A percentile compares a stretch with the other conserved stretches of the same genome.
phyloP scores from a whole-genome alignment of 2,888 invertebrate species.

The Rambutsinella grinnellia region DNA sequence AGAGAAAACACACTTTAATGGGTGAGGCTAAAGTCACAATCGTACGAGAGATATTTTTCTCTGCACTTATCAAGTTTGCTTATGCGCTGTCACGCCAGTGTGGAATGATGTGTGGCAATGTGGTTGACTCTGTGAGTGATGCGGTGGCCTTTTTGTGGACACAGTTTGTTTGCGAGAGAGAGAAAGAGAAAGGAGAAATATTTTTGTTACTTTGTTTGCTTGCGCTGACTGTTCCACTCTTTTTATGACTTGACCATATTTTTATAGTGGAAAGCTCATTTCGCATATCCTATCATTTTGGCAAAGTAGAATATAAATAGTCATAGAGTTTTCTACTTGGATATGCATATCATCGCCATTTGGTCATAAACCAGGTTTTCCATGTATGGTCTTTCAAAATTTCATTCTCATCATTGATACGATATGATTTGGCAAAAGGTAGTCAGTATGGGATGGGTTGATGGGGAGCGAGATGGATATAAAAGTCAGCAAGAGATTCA shows the following conservation, averaged over 20 bases:
- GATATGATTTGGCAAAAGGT: too few relatives aligned
- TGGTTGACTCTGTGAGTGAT: too few relatives aligned
- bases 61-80: too few relatives aligned
- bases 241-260: conserved; percentile 24
- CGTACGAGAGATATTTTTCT: too few relatives aligned
- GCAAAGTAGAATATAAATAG: background rate
- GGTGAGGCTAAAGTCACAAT: too few relatives aligned
- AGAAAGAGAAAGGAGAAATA: background rate
- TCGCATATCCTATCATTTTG: conserved; percentile 14
- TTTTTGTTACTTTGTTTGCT: background rate
- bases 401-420: background rate
- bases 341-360: conserved; percentile 5
- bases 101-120: too few relatives aligned
- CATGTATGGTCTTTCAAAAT: conserved; percentile 31
- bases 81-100: too few relatives aligned
- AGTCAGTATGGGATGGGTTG: background rate
- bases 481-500: conserved; percentile 1
- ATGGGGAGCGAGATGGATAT: background rate
- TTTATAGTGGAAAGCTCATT: conserved; percentile 9
- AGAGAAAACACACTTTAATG: too few relatives aligned
- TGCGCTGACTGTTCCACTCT: background rate
- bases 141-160: background rate
- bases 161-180: background rate
- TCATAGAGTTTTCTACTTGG: conserved; percentile 2
- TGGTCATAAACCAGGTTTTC: conserved; percentile 21